These are phyloP conservation scores for Prolemur simus DNA, from an alignment of 2,113 vertebrate species.

Conservation along the genomic window DNA sequence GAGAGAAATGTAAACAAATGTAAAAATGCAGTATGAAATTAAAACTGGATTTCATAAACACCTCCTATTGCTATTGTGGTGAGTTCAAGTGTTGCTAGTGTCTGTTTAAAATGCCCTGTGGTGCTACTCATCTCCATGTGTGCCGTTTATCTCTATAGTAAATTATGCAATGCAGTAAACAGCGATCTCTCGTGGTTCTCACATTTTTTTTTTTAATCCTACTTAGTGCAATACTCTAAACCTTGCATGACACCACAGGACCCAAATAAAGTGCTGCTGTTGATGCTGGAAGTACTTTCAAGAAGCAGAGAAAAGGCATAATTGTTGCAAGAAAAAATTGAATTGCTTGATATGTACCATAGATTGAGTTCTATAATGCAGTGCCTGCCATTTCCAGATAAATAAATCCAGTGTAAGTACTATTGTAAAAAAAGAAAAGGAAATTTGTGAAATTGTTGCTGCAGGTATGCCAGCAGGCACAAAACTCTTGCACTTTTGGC, in stretches of 20 bases:
- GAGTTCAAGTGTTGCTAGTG: background rate
- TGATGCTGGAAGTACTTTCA: background rate
- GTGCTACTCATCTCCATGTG: background rate
- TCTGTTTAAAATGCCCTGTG: background rate
- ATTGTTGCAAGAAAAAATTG: background rate
- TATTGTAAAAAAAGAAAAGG: background rate
- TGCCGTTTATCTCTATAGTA: background rate
- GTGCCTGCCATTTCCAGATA: background rate
- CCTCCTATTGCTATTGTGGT: background rate
- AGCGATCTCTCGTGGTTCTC: background rate
- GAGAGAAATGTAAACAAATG: background rate
- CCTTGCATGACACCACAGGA: background rate
- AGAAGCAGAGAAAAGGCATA: background rate
- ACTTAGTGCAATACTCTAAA: background rate
- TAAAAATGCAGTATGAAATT: background rate
- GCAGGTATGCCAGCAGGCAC: background rate
- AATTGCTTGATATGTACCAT: background rate
- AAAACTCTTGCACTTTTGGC: background rate
- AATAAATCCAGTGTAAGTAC: background rate
- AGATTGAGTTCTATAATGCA: background rate
- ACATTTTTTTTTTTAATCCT: background rate
- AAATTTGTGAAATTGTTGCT: background rate
- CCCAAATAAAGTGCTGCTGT: background rate
- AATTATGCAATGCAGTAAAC: background rate
- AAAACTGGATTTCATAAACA: background rate